Conservation (phyloP, 2,888 invertebrate species). For the Brachyptera risi region DNA sequence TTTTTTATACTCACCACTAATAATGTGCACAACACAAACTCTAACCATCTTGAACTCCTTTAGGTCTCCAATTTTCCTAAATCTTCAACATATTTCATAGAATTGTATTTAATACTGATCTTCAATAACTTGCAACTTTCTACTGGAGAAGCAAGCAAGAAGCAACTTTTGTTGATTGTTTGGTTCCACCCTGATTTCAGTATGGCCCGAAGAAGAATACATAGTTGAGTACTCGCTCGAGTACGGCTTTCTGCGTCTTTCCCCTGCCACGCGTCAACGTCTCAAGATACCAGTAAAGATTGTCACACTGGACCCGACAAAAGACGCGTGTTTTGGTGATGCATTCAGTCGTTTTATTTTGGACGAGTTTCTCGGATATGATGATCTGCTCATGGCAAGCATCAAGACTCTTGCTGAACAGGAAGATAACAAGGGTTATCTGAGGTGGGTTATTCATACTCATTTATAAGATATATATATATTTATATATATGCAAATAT, state of each 20-base stretch:
- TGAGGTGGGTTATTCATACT: conserved; percentile 70
- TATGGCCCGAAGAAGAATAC: conserved; percentile 82
- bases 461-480: too few relatives aligned
- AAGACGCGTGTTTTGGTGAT: conserved; percentile 92
- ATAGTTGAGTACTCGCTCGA: conserved; percentile 97
- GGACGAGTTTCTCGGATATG: conserved; percentile 92
- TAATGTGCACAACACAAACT: too few relatives aligned
- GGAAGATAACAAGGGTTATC: conserved; percentile 93
- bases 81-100: too few relatives aligned
- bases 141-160: too few relatives aligned
- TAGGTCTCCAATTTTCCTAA: too few relatives aligned
- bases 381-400: conserved; percentile 94
- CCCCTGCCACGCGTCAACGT: conserved; percentile 77
- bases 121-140: too few relatives aligned
- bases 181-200: conserved; percentile 41
- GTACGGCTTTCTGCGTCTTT: conserved; percentile 91
- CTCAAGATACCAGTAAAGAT: conserved; percentile 90
- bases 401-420: conserved; percentile 93
- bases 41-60: too few relatives aligned
- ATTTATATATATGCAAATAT: too few relatives aligned
- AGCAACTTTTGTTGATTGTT: too few relatives aligned
- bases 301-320: conserved; percentile 79
- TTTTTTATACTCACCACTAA: too few relatives aligned
- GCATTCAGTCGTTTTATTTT: conserved; percentile 83
- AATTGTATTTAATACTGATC: too few relatives aligned